These are phyloP conservation scores for Amyelois transitella DNA, from an alignment of 1,140 invertebrate species.

Conservation along the genomic window DNA sequence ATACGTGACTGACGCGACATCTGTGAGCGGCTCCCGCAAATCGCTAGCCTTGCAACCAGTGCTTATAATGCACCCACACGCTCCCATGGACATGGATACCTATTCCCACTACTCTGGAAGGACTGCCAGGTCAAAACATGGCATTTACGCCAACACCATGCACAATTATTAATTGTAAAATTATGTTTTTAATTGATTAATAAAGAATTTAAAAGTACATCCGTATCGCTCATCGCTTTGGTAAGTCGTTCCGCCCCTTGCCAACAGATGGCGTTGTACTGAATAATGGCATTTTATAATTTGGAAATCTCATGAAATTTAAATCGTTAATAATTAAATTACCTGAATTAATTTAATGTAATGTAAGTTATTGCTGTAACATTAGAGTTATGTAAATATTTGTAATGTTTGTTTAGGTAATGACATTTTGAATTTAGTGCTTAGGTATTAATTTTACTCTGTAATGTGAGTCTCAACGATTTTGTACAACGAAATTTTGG, in stretches of 20 bases:
- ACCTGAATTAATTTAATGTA: neutral
- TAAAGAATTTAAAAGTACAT: neutral
- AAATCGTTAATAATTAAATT: neutral
- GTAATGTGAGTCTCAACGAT: neutral
- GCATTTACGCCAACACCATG: slow-evolving; percentile 74
- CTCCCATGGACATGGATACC: slow-evolving; percentile 75
- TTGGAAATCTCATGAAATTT: no score
- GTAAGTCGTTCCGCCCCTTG: slow-evolving; percentile 4
- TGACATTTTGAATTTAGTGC: neutral
- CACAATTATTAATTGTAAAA: slow-evolving; percentile 78
- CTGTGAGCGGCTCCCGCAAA: slow-evolving; percentile 87
- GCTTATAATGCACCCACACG: slow-evolving; percentile 81
- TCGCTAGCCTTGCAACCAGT: slow-evolving; percentile 91
- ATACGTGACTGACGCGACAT: slow-evolving; percentile 87
- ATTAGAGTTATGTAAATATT: slow-evolving; percentile 23
- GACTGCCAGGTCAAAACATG: slow-evolving; percentile 70
- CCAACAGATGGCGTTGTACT: slow-evolving; percentile 29
- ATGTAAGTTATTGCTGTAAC: slow-evolving; percentile 1
- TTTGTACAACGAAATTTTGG: neutral
- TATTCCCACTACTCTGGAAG: slow-evolving; percentile 86
- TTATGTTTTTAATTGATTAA: neutral
- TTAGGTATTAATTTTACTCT: neutral
- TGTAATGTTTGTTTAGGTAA: slow-evolving; percentile 1
- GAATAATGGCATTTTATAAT: slow-evolving; percentile 7
- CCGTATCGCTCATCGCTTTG: neutral